Evolutionary conservation across 2,797 vertebrate species (phyloP), one percentile per base, ranked within the genome.

Genomic region (Siniperca obscura): DNA sequence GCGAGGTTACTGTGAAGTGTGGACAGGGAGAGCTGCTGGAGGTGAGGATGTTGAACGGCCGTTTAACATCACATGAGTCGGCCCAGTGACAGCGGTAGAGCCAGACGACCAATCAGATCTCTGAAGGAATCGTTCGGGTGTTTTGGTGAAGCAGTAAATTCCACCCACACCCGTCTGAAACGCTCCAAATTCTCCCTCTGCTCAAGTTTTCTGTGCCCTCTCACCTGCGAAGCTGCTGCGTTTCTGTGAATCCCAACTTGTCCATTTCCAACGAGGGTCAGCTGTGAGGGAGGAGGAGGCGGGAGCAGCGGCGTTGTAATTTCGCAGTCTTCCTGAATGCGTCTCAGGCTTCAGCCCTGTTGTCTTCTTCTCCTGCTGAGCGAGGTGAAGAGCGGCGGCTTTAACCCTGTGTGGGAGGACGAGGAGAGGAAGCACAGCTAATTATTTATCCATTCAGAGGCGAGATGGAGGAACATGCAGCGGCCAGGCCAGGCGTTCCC

Each of bases 401-500:
- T 70, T 81, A 71, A 81, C 87, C 86, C 80, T 5, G 83, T 1
- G 90, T 92, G 79, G 90, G 91, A 86, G 88, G 87, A 83, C 34
- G 64, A 74, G 80, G n/a, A 83, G 64, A 66, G 52, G 68, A 87
- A 81, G 74, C 77, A 2, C 38, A 17, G 83, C 73, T 85, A 67
- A 91, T 93, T 89, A 90, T 90, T 85, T 81, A 85, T 76, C 74
- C 76, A 76, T 83, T 87, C 80, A 59, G 73, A 78, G 50, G 78
- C 34, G 55, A 82, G 74, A 71, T 40, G 66, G 71, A 85, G 68
- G 56, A 66, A 64, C 61, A 59, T 3, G 59, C 38, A 2, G 50
- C 5, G 3, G 38, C 68, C 30, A 3, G 14, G 61, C 21, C 22
- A 1, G n/a, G 36, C 11, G 14, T 61, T 61, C 68, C 75, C 55